A percentile compares a stretch with the other conserved stretches of the same genome.
phyloP scores from a whole-genome alignment of 2,797 vertebrate species.

The Calcarius lapponicus region DNA sequence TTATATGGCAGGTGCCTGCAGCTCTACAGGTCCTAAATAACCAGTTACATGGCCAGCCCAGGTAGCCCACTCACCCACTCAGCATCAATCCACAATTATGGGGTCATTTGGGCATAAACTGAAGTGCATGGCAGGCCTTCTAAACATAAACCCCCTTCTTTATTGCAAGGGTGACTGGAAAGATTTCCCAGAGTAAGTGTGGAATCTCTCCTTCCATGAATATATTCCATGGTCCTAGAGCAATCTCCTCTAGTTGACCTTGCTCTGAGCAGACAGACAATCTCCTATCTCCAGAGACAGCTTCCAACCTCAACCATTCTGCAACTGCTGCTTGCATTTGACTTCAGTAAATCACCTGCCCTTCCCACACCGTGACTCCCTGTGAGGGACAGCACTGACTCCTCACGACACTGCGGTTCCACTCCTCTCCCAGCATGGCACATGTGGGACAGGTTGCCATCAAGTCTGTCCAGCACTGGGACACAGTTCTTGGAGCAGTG shows the following conservation, averaged over 20 bases:
- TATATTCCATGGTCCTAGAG: background rate
- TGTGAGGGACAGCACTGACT: background rate
- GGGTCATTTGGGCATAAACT: background rate
- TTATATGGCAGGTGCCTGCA: background rate
- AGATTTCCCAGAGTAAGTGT: background rate
- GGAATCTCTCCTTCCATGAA: background rate
- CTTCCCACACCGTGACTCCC: background rate
- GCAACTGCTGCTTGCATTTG: background rate
- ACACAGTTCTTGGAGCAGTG: accelerated
- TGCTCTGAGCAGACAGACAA: background rate
- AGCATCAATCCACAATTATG: background rate
- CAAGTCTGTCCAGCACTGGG: background rate
- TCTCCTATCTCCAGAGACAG: background rate
- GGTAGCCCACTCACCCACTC: background rate
- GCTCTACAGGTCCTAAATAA: background rate
- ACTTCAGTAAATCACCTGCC: background rate
- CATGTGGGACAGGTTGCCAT: background rate
- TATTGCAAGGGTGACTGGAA: background rate
- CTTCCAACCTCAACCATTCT: background rate
- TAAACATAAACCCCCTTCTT: background rate
- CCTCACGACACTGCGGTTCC: background rate
- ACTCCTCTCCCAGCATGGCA: background rate
- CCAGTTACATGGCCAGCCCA: background rate
- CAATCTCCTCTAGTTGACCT: background rate
- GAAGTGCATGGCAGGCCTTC: background rate